phyloP scores from a whole-genome alignment of 2,888 invertebrate species.

The Serrognathus titanus region DNA sequence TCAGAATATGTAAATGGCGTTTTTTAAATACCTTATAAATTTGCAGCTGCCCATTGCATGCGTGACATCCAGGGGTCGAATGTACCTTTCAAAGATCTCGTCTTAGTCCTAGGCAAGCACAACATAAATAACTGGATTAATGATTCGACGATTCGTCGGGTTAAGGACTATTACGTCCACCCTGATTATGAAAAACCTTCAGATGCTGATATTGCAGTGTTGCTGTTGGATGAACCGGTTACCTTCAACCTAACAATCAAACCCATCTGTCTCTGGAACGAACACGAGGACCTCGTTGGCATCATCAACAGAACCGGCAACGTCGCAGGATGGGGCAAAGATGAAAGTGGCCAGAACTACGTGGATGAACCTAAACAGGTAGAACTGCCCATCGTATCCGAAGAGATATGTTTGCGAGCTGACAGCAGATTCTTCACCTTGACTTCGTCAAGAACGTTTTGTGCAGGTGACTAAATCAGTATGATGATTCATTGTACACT shows the following conservation, averaged over 20 bases:
- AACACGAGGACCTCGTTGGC: constrained; percentile 31
- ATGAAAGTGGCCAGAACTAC: constrained; percentile 23
- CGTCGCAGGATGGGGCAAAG: constrained; percentile 38
- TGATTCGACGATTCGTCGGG: constrained; percentile 36
- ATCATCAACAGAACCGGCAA: constrained; percentile 53
- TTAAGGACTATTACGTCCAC: constrained; percentile 47
- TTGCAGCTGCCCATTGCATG: not conserved
- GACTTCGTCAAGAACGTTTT: constrained; percentile 50
- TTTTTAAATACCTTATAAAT: not conserved
- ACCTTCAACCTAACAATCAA: constrained; percentile 46
- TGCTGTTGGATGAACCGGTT: constrained; percentile 48
- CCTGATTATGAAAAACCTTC: constrained; percentile 48
- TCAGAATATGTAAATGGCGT: too few species aligned
- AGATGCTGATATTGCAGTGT: constrained; percentile 50
- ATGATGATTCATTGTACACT: too few species aligned
- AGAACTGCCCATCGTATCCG: constrained; percentile 55
- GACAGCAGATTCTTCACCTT: constrained; percentile 40
- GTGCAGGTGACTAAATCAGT: constrained; percentile 42
- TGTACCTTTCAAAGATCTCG: constrained; percentile 26
- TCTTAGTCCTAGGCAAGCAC: constrained; percentile 50
- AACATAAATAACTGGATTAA: constrained; percentile 36
- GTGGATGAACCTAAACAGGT: constrained; percentile 40
- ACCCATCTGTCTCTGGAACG: constrained; percentile 56
- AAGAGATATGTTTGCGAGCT: constrained; percentile 55
- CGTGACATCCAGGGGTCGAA: not conserved